A percentile compares a stretch with the other conserved stretches of the same genome.
Conservation (phyloP, 2,113 vertebrate species). For the Pardalotus punctatus region DNA sequence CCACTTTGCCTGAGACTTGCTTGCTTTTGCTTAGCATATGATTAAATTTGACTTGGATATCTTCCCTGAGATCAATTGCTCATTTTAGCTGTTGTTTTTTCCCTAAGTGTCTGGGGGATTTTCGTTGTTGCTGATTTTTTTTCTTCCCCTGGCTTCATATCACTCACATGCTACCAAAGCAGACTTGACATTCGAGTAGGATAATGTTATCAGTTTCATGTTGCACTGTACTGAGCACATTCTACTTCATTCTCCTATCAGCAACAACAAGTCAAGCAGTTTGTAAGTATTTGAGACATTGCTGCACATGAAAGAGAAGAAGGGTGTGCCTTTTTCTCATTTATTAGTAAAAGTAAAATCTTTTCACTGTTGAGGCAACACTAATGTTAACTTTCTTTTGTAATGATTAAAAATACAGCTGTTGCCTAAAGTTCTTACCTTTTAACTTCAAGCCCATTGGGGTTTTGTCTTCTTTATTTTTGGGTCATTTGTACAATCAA, state of each 20-base stretch:
- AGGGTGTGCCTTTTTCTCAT: not conserved
- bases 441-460: not conserved
- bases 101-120: not conserved
- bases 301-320: not conserved
- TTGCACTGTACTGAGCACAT: not conserved
- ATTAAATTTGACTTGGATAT: not conserved
- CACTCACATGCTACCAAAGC: not conserved
- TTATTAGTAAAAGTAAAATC: not conserved
- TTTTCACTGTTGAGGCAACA: not conserved
- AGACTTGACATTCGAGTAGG: slow-evolving; percentile 22
- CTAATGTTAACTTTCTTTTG: not conserved
- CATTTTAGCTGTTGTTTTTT: not conserved
- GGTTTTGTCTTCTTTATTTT: accelerated
- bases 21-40: slow-evolving; percentile 12
- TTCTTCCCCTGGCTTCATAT: not conserved
- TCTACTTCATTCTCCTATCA: slow-evolving; percentile 22
- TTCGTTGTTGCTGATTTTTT: not conserved
- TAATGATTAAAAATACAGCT: not conserved
- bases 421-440: not conserved
- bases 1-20: not conserved
- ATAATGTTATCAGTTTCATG: slow-evolving; percentile 46
- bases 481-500: not conserved
- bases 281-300: not conserved
- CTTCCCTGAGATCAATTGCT: not conserved
- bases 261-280: not conserved